Conservation (phyloP, 2,113 vertebrate genomes). For the Cephalopholis sonnerati region DNA sequence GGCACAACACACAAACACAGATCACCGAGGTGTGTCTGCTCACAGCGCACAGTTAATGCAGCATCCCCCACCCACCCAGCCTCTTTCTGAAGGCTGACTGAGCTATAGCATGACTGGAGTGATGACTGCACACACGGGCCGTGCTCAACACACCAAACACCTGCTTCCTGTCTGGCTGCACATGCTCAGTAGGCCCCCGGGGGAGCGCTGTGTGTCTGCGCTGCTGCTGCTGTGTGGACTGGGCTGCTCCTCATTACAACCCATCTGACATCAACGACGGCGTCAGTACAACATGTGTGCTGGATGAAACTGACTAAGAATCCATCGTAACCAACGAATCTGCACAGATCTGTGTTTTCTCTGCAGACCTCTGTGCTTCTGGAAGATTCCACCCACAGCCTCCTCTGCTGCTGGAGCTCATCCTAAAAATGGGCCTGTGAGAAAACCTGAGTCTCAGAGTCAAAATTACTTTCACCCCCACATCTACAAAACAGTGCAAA, state of each 20-base stretch:
- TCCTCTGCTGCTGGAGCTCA: slow-evolving; percentile 11
- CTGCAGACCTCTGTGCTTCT: slow-evolving; percentile 14
- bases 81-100: slow-evolving; percentile 37
- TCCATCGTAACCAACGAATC: background rate
- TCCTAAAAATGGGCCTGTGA: slow-evolving; percentile 20
- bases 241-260: slow-evolving; percentile 53
- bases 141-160: slow-evolving; percentile 61
- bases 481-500: slow-evolving; percentile 13
- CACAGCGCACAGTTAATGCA: slow-evolving; percentile 28
- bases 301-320: slow-evolving; percentile 23
- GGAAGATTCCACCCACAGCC: slow-evolving; percentile 33
- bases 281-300: slow-evolving; percentile 10
- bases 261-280: slow-evolving; percentile 52
- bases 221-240: slow-evolving; percentile 31
- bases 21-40: slow-evolving; percentile 54
- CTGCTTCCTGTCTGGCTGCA: slow-evolving; percentile 70
- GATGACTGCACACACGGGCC: slow-evolving; percentile 22
- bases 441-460: slow-evolving; percentile 9
- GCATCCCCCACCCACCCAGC: background rate
- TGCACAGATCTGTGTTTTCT: slow-evolving; percentile 6
- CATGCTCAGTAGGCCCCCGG: slow-evolving; percentile 62
- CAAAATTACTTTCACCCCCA: slow-evolving; percentile 15
- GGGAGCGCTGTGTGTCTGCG: slow-evolving; percentile 41
- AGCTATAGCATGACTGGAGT: slow-evolving; percentile 37
- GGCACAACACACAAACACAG: slow-evolving; percentile 49